Percentiles rank a stretch among this genome's conserved stretches.
These are phyloP conservation scores for Coenobita brevimanus DNA, from an alignment of 1,140 invertebrate species.

Conservation along the genomic window DNA sequence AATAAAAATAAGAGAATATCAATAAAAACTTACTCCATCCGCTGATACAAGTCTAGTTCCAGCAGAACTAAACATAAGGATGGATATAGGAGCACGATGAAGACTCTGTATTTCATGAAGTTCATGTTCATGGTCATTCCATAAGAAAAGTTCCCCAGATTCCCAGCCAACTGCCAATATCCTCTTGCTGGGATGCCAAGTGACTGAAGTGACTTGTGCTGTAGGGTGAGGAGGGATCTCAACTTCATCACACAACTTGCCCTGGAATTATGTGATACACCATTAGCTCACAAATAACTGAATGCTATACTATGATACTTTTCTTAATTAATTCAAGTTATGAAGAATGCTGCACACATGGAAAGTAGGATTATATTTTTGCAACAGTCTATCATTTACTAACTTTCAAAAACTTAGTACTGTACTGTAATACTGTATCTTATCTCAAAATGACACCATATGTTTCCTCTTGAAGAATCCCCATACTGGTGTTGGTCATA, in stretches of 20 bases:
- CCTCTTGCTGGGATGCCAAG: constrained; percentile 91
- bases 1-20: background rate
- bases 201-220: constrained; percentile 85
- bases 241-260: constrained; percentile 85
- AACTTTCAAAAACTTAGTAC: no score
- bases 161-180: constrained; percentile 92
- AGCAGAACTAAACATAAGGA: constrained; percentile 83
- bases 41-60: constrained; percentile 88
- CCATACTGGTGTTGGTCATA: no score
- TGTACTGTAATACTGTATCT: no score
- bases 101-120: constrained; percentile 84
- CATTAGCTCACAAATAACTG: no score
- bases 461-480: no score
- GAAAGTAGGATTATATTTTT: no score
- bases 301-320: no score
- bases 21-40: constrained; percentile 78
- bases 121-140: constrained; percentile 80
- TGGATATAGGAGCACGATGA: constrained; percentile 85
- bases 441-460: no score
- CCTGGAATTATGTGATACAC: no score
- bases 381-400: no score
- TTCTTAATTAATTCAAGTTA: no score
- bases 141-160: constrained; percentile 86
- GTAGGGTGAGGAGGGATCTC: constrained; percentile 82
- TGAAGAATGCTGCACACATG: no score